Conservation (phyloP, 2,888 invertebrate genomes). For the Campoletis raptor region DNA sequence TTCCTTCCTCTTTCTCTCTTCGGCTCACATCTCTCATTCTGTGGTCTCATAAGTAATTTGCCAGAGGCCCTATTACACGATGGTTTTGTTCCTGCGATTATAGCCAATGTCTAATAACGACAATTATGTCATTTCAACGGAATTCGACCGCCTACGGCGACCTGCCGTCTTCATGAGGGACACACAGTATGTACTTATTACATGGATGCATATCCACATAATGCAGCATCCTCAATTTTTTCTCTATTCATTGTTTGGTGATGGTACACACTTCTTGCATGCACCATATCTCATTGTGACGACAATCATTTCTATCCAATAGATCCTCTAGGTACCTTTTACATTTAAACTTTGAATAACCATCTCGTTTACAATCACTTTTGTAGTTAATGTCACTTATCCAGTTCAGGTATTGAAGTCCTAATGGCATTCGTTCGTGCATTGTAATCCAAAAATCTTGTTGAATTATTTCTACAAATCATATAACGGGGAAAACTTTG, state of each 20-base stretch:
- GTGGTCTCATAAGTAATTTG: constrained; percentile 80
- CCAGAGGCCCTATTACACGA: constrained; percentile 76
- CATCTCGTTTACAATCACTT: neutral
- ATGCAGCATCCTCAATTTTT: constrained; percentile 9
- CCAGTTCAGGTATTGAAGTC: neutral
- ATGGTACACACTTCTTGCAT: neutral
- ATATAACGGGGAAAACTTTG: neutral
- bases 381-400: neutral
- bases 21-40: constrained; percentile 43
- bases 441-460: neutral
- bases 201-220: constrained; percentile 23
- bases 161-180: constrained; percentile 58
- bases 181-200: constrained; percentile 34
- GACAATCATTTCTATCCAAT: neutral
- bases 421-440: neutral
- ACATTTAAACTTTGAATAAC: constrained; percentile 5
- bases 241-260: neutral
- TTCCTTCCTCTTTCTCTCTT: constrained; percentile 39
- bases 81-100: constrained; percentile 79
- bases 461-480: neutral
- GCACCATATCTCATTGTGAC: neutral
- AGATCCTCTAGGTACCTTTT: neutral
- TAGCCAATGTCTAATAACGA: constrained; percentile 82
- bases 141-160: constrained; percentile 79
- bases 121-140: constrained; percentile 82